A percentile compares a stretch with the other conserved stretches of the same genome.
Evolutionary conservation across 2,113 vertebrate genomes (phyloP).

Genomic region (Nibea albiflora): DNA sequence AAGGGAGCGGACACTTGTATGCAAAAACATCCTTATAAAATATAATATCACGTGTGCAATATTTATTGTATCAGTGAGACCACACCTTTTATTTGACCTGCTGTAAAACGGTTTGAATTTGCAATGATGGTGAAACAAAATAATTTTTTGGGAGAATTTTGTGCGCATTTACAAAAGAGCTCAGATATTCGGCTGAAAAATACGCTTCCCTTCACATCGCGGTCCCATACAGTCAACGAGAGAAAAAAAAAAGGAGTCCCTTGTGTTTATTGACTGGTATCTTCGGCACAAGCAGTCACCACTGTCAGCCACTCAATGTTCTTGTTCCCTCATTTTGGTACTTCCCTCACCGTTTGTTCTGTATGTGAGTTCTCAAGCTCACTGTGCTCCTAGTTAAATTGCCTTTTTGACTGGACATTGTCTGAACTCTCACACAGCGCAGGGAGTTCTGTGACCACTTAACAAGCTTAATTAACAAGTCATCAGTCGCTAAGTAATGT

Average conservation of each 20-base stretch:
- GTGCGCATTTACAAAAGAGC: constrained; percentile 30
- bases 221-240: constrained; percentile 33
- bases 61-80: constrained; percentile 86
- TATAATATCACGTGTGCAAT: constrained; percentile 81
- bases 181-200: constrained; percentile 28
- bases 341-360: constrained; percentile 46
- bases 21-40: constrained; percentile 56
- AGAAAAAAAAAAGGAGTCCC: constrained; percentile 11
- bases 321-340: constrained; percentile 69
- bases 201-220: constrained; percentile 35
- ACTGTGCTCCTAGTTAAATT: constrained; percentile 50
- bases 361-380: constrained; percentile 45
- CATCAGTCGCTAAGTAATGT: constrained; percentile 71
- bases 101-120: constrained; percentile 48
- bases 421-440: constrained; percentile 49
- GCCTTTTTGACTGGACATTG: constrained; percentile 54
- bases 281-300: constrained; percentile 63
- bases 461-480: constrained; percentile 78
- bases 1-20: constrained; percentile 54
- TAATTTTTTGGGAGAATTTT: constrained; percentile 36
- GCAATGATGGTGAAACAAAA: constrained; percentile 38
- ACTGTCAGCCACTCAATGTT: constrained; percentile 59
- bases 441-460: constrained; percentile 58
- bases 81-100: constrained; percentile 79
- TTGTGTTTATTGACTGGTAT: constrained; percentile 63